A percentile compares a stretch with the other conserved stretches of the same genome.
Conservation (phyloP, 92 coral and sea anemone genomes). For the Phenganax stokvisi region DNA sequence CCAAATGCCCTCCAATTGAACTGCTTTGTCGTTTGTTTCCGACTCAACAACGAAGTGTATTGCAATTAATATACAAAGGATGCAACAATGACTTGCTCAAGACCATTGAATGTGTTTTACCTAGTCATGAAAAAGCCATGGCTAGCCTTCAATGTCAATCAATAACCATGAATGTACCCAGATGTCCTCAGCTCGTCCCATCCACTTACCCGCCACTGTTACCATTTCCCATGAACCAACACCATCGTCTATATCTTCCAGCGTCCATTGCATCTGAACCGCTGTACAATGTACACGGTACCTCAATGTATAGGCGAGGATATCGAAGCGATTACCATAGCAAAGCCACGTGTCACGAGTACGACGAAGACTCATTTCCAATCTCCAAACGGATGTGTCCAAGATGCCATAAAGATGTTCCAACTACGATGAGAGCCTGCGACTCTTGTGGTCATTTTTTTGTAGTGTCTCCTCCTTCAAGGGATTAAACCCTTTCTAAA, state of each 20-base stretch:
- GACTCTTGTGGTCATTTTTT: constrained; percentile 37
- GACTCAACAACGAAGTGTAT: constrained; percentile 78
- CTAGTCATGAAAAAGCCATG: constrained; percentile 92
- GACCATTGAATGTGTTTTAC: constrained; percentile 85
- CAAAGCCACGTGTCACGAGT: constrained; percentile 21
- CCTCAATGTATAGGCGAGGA: constrained; percentile 22
- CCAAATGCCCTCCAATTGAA: constrained; percentile 58
- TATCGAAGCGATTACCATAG: constrained; percentile 11
- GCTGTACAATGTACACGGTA: constrained; percentile 29
- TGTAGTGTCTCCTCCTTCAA: constrained; percentile 12
- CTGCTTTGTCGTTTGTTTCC: constrained; percentile 85
- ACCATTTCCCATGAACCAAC: constrained; percentile 33
- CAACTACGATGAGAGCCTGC: constrained; percentile 28
- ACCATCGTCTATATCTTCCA: constrained; percentile 31
- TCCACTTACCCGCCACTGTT: constrained; percentile 19
- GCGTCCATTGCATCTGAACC: constrained; percentile 31
- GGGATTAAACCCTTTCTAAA: not conserved
- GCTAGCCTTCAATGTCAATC: constrained; percentile 32
- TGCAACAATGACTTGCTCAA: constrained; percentile 81
- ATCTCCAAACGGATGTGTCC: constrained; percentile 32
- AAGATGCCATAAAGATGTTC: constrained; percentile 32
- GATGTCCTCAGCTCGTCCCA: constrained; percentile 28
- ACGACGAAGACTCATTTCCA: constrained; percentile 14
- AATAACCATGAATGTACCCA: constrained; percentile 24
- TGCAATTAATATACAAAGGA: constrained; percentile 86